These are phyloP conservation scores for Calidris pugnax DNA, from an alignment of 2,113 vertebrate genomes.

Conservation along the genomic window DNA sequence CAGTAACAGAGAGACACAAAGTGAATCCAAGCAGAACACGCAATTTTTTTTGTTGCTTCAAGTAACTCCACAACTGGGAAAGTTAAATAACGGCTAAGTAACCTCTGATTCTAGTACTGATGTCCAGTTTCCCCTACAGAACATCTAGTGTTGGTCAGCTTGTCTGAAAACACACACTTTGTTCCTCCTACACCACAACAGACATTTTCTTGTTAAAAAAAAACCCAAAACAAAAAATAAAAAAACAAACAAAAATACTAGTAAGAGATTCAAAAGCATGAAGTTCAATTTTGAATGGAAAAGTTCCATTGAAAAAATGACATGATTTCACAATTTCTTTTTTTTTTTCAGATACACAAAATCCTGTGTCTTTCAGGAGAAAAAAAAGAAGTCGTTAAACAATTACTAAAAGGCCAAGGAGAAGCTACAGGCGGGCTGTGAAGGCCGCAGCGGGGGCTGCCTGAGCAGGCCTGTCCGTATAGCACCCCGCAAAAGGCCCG, in stretches of 20 bases:
- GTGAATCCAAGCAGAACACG: background rate
- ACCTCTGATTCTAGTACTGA: background rate
- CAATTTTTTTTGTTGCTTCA: background rate
- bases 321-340: fast-evolving
- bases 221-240: background rate
- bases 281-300: background rate
- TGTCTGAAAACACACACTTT: background rate
- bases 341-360: background rate
- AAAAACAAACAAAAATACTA: no score
- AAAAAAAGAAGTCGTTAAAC: fast-evolving
- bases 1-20: background rate
- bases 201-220: background rate
- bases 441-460: background rate
- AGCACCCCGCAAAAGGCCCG: background rate
- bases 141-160: background rate
- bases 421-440: fast-evolving
- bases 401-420: fast-evolving
- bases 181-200: background rate
- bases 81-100: background rate
- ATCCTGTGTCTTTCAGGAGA: fast-evolving
- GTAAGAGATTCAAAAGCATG: fast-evolving
- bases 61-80: background rate
- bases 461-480: fast-evolving
- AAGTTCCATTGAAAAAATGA: background rate
- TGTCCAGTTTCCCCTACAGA: background rate